Evolutionary conservation across 2,888 invertebrate species (phyloP).

Genomic region (Campoplex nolae): DNA sequence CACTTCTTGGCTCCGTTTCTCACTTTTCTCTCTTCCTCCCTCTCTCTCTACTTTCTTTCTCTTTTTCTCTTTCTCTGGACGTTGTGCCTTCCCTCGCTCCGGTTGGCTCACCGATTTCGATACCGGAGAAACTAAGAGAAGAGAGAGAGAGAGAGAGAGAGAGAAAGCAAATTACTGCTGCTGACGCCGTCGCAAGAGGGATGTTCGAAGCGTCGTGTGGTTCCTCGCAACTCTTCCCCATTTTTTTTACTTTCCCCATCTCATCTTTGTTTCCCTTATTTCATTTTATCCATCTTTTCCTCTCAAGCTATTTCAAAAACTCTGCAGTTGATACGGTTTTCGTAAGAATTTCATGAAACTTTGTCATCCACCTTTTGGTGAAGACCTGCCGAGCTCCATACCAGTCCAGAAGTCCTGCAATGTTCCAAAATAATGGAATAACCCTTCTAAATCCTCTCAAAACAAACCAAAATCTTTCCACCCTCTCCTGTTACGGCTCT

Average conservation of each 20-base stretch:
- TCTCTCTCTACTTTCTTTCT: constrained; percentile 36
- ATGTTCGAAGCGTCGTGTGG: constrained; percentile 61
- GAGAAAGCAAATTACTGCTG: constrained; percentile 48
- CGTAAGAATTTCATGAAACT: neutral
- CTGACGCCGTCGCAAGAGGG: constrained; percentile 59
- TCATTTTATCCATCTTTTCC: neutral
- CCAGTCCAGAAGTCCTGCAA: neutral
- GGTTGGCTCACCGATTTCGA: constrained; percentile 60
- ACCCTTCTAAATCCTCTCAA: too few relatives aligned
- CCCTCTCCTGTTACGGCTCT: neutral
- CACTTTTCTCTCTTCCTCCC: constrained; percentile 36
- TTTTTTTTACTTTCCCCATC: constrained; percentile 29
- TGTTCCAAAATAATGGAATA: neutral
- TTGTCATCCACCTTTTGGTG: neutral
- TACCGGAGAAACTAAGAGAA: constrained; percentile 65
- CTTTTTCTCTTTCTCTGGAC: constrained; percentile 20
- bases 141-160: constrained; percentile 51
- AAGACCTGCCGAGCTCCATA: neutral
- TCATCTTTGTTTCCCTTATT: constrained; percentile 33
- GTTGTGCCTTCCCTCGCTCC: constrained; percentile 1
- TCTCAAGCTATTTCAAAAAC: neutral
- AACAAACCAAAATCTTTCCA: neutral
- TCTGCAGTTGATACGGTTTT: neutral
- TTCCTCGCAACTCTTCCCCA: constrained; percentile 60
- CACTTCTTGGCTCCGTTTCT: constrained; percentile 37